These are phyloP conservation scores for Mycalesis mineus DNA, from an alignment of 2,888 invertebrate species.

Conservation along the genomic window DNA sequence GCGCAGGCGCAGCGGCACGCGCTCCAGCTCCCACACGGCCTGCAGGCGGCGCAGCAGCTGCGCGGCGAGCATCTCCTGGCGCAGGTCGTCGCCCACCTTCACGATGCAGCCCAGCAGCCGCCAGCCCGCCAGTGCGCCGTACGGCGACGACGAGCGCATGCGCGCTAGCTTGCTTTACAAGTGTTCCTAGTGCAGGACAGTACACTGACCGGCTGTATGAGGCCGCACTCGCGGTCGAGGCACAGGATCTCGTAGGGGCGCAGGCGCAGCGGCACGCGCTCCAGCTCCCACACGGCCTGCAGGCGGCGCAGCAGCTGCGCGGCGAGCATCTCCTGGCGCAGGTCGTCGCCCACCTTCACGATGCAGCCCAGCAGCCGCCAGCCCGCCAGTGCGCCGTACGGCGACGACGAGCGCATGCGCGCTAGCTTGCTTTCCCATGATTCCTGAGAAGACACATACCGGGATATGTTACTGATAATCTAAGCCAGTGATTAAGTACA, in stretches of 20 bases:
- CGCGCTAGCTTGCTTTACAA: constrained; percentile 87
- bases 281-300: constrained; percentile 90
- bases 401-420: constrained; percentile 91
- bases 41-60: constrained; percentile 93
- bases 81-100: constrained; percentile 95
- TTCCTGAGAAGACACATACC: constrained; percentile 70
- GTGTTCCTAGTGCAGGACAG: no score
- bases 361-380: constrained; percentile 98
- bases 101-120: constrained; percentile 96
- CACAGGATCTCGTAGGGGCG: constrained; percentile 95
- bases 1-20: constrained; percentile 88
- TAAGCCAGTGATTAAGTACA: neutral
- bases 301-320: constrained; percentile 94
- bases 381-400: constrained; percentile 93
- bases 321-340: constrained; percentile 97
- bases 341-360: constrained; percentile 96
- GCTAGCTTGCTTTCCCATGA: constrained; percentile 86
- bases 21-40: constrained; percentile 90
- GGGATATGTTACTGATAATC: neutral
- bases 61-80: constrained; percentile 98
- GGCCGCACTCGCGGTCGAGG: constrained; percentile 94
- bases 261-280: constrained; percentile 89
- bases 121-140: constrained; percentile 96
- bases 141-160: constrained; percentile 93
- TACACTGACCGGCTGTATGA: constrained; percentile 94